Conservation (phyloP, 1,140 invertebrate genomes). For the Dysdera silvatica region DNA sequence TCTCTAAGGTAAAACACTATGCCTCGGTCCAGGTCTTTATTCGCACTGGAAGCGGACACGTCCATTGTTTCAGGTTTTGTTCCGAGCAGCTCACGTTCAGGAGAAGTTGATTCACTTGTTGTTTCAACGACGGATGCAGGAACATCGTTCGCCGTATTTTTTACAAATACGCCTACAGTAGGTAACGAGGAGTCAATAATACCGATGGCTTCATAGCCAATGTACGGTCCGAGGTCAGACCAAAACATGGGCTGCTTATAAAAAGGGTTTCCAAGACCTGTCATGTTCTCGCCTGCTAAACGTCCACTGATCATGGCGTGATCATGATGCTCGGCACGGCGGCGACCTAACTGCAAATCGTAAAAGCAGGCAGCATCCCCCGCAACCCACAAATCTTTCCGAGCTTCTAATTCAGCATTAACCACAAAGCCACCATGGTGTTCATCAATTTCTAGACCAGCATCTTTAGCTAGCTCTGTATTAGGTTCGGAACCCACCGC, state of each 20-base stretch:
- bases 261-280: constrained; percentile 72
- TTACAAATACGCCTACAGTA: constrained; percentile 80
- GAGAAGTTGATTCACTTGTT: constrained; percentile 48
- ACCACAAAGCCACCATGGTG: constrained; percentile 77
- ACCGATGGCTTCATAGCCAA: constrained; percentile 89
- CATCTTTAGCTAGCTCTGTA: constrained; percentile 63
- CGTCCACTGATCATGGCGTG: constrained; percentile 89
- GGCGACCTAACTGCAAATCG: constrained; percentile 71
- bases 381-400: constrained; percentile 79
- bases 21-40: constrained; percentile 68
- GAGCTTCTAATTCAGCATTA: constrained; percentile 83
- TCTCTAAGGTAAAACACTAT: constrained; percentile 83
- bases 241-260: constrained; percentile 85
- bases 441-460: constrained; percentile 70
- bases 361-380: constrained; percentile 91
- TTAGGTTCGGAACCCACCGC: constrained; percentile 80
- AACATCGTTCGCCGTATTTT: constrained; percentile 48
- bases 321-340: constrained; percentile 88
- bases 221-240: constrained; percentile 84
- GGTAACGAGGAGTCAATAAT: constrained; percentile 77
- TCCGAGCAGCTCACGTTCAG: constrained; percentile 41
- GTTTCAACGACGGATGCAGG: constrained; percentile 47
- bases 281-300: constrained; percentile 94
- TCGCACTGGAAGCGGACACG: constrained; percentile 35
- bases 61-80: background rate